Evolutionary conservation across 2,797 vertebrate genomes (phyloP).

Genomic region (Sparus aurata): DNA sequence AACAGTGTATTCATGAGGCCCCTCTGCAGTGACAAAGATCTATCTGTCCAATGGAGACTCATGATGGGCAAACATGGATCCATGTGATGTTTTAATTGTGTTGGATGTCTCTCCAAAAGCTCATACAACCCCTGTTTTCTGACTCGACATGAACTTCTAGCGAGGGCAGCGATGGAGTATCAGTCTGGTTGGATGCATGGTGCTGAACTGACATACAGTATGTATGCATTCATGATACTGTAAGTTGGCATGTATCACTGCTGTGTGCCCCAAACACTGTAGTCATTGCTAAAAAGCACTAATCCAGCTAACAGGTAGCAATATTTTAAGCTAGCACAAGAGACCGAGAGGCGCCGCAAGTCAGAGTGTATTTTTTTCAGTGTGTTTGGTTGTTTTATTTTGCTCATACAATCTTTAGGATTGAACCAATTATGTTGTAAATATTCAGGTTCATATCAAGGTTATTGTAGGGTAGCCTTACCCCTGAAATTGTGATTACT

Average conservation of each 20-base stretch:
- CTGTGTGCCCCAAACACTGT: neutral
- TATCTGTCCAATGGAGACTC: too few relatives aligned
- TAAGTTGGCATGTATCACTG: neutral
- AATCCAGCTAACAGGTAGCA: neutral
- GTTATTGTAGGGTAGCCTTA: neutral
- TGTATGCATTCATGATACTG: neutral
- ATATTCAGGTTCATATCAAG: neutral
- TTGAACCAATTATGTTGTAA: neutral
- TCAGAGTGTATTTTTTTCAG: neutral
- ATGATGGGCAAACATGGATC: too few relatives aligned
- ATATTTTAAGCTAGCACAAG: neutral
- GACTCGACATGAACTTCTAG: neutral
- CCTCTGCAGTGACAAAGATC: too few relatives aligned
- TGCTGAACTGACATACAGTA: neutral
- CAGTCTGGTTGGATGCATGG: too few relatives aligned
- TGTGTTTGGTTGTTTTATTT: neutral
- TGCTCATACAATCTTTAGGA: neutral
- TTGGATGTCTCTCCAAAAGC: neutral
- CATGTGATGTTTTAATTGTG: too few relatives aligned
- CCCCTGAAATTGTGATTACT: neutral
- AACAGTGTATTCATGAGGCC: too few relatives aligned
- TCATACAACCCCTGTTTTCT: neutral
- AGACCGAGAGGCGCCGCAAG: neutral
- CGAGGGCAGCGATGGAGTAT: neutral
- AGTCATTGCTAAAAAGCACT: neutral